phyloP scores from a whole-genome alignment of 2,888 invertebrate species.

The Lissonota sp. region DNA sequence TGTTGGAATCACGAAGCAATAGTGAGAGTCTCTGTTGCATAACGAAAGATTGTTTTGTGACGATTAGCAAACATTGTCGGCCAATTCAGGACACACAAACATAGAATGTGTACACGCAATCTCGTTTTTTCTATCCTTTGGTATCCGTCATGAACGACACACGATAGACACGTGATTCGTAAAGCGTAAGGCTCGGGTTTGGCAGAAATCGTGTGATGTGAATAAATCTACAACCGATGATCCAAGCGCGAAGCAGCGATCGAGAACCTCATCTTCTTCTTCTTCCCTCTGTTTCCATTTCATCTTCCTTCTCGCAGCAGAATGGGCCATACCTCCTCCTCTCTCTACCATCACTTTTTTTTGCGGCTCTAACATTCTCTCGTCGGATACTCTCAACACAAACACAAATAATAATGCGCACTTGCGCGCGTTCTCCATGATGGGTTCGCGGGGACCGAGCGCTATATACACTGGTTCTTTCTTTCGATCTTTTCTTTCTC shows the following conservation, averaged over 20 bases:
- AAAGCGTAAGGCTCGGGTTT: too few relatives aligned
- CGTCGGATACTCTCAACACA: conserved; percentile 6
- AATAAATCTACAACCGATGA: conserved; percentile 64
- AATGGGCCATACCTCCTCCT: conserved; percentile 14
- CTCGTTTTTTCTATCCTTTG: background rate
- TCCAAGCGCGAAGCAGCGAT: conserved; percentile 54
- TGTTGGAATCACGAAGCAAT: too few relatives aligned
- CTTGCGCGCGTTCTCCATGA: conserved; percentile 10
- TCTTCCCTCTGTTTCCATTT: conserved; percentile 61
- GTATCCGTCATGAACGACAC: background rate
- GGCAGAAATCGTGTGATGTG: background rate
- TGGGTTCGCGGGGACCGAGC: conserved; percentile 10
- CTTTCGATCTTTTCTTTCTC: conserved; percentile 42
- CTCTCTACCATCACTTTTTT: conserved; percentile 35
- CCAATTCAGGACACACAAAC: too few relatives aligned
- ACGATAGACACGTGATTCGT: background rate
- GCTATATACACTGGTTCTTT: conserved; percentile 36
- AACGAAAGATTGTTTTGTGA: too few relatives aligned
- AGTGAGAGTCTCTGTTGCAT: too few relatives aligned
- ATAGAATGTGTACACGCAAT: too few relatives aligned
- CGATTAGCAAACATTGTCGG: too few relatives aligned
- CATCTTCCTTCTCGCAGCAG: conserved; percentile 42
- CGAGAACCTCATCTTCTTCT: conserved; percentile 62
- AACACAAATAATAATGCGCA: background rate
- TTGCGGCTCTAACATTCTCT: conserved; percentile 56